These are phyloP conservation scores for Anthrax anthrax DNA, from an alignment of 2,888 invertebrate species.

Conservation along the genomic window DNA sequence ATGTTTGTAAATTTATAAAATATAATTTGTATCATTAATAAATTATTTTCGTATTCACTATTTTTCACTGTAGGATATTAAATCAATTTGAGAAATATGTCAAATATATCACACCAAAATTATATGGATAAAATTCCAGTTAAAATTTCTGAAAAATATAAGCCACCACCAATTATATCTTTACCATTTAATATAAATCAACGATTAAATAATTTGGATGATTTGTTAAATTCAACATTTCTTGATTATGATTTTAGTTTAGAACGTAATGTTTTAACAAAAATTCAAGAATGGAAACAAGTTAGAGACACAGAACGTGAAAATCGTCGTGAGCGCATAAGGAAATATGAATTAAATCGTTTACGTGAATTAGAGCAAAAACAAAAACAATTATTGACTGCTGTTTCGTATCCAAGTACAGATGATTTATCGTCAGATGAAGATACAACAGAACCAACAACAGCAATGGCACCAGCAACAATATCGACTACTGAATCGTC, in stretches of 20 bases:
- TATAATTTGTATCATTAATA: no score
- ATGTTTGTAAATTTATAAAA: no score
- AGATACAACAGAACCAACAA: conserved; percentile 15
- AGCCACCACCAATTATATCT: conserved; percentile 58
- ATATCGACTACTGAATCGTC: conserved; percentile 2
- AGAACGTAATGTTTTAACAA: conserved; percentile 55
- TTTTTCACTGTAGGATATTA: no score
- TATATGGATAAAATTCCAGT: conserved; percentile 71
- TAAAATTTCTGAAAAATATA: conserved; percentile 76
- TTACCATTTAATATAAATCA: conserved; percentile 43
- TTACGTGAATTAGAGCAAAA: conserved; percentile 42
- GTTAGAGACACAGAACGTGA: conserved; percentile 48
- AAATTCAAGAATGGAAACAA: conserved; percentile 55
- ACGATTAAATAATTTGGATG: conserved; percentile 38
- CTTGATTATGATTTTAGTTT: conserved; percentile 55
- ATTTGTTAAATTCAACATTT: conserved; percentile 14
- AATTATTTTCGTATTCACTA: no score
- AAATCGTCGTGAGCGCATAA: conserved; percentile 45
- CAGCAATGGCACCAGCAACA: background rate
- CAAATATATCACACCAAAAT: background rate
- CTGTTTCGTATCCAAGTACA: conserved; percentile 46
- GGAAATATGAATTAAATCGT: conserved; percentile 42
- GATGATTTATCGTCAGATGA: conserved; percentile 44
- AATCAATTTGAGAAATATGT: no score
- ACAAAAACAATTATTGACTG: conserved; percentile 41